These are phyloP conservation scores for Saimiri boliviensis DNA, from an alignment of 2,113 vertebrate genomes.

Conservation along the genomic window DNA sequence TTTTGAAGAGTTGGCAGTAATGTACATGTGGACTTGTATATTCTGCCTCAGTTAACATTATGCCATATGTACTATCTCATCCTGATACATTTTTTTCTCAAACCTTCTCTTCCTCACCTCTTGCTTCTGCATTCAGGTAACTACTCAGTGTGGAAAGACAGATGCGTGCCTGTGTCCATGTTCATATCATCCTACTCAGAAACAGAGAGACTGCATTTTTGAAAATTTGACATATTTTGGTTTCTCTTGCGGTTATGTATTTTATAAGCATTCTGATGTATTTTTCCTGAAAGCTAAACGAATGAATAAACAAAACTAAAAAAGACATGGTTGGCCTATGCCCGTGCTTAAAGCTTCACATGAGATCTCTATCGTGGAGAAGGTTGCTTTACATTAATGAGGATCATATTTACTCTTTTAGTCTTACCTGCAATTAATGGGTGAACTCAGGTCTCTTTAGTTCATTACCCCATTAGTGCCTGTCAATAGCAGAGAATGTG, in stretches of 20 bases:
- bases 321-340: neutral
- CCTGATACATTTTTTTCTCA: neutral
- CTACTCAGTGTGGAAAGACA: neutral
- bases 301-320: neutral
- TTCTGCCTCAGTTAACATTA: neutral
- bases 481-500: slow-evolving; percentile 29
- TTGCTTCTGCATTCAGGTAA: neutral
- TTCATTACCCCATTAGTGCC: neutral
- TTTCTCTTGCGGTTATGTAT: neutral
- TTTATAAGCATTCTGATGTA: neutral
- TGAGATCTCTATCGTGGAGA: neutral
- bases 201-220: neutral
- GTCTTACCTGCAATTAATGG: neutral
- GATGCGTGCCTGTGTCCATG: neutral
- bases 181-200: neutral
- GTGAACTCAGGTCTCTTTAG: neutral
- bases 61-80: neutral
- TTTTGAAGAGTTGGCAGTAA: neutral
- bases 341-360: neutral
- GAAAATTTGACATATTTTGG: neutral
- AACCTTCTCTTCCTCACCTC: neutral
- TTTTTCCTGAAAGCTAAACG: slow-evolving; percentile 17
- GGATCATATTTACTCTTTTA: neutral
- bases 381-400: neutral
- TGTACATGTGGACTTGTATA: neutral